Evolutionary conservation across 2,797 vertebrate genomes (phyloP).

Genomic region (Brotula barbata): DNA sequence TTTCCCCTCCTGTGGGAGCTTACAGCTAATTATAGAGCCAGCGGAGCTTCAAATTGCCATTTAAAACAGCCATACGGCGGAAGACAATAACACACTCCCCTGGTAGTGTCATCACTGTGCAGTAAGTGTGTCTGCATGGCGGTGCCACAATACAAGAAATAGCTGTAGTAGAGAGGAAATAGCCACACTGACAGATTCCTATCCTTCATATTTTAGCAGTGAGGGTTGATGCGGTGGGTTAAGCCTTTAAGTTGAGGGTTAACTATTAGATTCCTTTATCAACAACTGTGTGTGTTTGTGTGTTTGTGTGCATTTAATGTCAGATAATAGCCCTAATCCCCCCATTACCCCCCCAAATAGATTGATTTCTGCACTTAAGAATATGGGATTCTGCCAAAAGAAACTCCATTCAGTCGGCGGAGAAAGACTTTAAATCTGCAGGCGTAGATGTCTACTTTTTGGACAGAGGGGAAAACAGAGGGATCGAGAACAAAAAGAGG

Average conservation of each 20-base stretch:
- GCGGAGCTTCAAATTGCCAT: slow-evolving; percentile 83
- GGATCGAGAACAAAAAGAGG: slow-evolving; percentile 11
- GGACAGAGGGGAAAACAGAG: neutral
- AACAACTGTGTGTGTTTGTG: too few species aligned
- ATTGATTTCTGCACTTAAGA: slow-evolving; percentile 11
- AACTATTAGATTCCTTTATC: slow-evolving; percentile 16
- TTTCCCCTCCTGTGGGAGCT: slow-evolving; percentile 74
- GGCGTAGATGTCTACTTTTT: slow-evolving; percentile 16
- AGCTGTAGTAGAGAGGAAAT: slow-evolving; percentile 1
- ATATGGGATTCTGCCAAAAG: slow-evolving; percentile 10
- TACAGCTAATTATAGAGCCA: slow-evolving; percentile 82
- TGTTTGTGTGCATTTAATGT: neutral
- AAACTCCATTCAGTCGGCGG: slow-evolving; percentile 22
- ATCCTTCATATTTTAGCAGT: slow-evolving; percentile 22
- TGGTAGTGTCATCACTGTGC: slow-evolving; percentile 63
- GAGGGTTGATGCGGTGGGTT: slow-evolving; percentile 4
- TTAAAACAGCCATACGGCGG: slow-evolving; percentile 80
- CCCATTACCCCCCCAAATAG: slow-evolving; percentile 1
- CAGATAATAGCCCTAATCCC: neutral
- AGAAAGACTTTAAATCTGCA: slow-evolving; percentile 14
- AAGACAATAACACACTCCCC: slow-evolving; percentile 79
- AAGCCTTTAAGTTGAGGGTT: slow-evolving; percentile 17
- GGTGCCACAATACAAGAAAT: slow-evolving; percentile 41
- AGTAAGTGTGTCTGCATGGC: slow-evolving; percentile 54
- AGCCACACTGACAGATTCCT: slow-evolving; percentile 35